These are phyloP conservation scores for Erythrolamprus reginae DNA, from an alignment of 2,113 vertebrate species.

Conservation along the genomic window DNA sequence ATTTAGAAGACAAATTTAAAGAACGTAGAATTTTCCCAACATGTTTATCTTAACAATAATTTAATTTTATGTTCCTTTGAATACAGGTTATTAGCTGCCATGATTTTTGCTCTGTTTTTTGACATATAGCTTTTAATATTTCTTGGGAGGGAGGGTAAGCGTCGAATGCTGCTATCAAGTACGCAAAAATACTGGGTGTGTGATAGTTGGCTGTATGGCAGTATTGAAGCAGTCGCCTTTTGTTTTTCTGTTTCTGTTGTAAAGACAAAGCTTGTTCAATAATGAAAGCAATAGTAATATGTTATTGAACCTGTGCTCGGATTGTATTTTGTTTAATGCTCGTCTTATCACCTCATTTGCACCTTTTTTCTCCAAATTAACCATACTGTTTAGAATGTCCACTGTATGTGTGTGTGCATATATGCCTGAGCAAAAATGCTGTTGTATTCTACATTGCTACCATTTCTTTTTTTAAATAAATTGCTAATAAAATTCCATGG, in stretches of 20 bases:
- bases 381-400: conserved; percentile 73
- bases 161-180: conserved; percentile 78
- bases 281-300: conserved; percentile 80
- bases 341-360: conserved; percentile 48
- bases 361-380: conserved; percentile 60
- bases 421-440: conserved; percentile 67
- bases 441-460: conserved; percentile 75
- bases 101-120: conserved; percentile 67
- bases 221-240: conserved; percentile 69
- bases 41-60: conserved; percentile 67
- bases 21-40: conserved; percentile 69
- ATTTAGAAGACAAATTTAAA: conserved; percentile 55
- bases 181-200: conserved; percentile 69
- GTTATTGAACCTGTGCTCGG: conserved; percentile 63
- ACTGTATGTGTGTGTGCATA: conserved; percentile 41
- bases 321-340: conserved; percentile 71
- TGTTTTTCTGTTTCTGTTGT: not conserved
- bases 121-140: conserved; percentile 69
- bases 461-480: conserved; percentile 73
- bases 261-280: conserved; percentile 69
- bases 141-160: conserved; percentile 54
- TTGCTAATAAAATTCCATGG: conserved; percentile 65
- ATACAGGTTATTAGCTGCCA: conserved; percentile 67
- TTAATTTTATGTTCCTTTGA: conserved; percentile 61
- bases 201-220: conserved; percentile 62